Conservation (phyloP, 2,113 vertebrate genomes). For the Irena cyanogastra region DNA sequence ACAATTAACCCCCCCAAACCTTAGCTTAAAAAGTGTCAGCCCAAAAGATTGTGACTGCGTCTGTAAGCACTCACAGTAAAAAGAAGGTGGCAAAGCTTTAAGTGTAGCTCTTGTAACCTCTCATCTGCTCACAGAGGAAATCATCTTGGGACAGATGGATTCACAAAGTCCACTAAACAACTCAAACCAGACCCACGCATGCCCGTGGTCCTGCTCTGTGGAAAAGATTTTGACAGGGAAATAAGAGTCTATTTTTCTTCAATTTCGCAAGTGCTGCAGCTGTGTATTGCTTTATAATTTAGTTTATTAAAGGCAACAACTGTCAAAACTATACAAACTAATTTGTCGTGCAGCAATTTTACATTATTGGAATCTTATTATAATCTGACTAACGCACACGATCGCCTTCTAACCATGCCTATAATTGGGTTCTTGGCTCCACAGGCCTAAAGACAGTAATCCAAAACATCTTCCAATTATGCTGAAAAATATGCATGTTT, state of each 20-base stretch:
- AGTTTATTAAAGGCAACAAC: conserved; percentile 41
- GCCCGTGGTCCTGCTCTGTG: accelerated
- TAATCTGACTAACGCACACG: neutral
- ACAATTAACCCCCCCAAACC: neutral
- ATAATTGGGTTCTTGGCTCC: conserved; percentile 18
- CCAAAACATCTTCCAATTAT: neutral
- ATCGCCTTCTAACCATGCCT: neutral
- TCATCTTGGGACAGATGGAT: neutral
- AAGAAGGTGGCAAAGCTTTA: neutral
- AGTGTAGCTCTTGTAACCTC: neutral
- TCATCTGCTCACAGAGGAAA: neutral
- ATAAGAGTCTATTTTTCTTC: neutral
- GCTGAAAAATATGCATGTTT: neutral
- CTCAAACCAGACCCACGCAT: neutral
- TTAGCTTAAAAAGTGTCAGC: neutral
- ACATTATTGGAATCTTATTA: conserved; percentile 19
- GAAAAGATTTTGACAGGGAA: neutral
- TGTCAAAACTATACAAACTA: conserved; percentile 38
- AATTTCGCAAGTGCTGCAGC: neutral
- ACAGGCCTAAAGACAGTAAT: neutral
- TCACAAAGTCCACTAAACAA: neutral
- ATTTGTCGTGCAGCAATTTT: neutral
- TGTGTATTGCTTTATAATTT: neutral
- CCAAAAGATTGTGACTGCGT: neutral
- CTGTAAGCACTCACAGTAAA: neutral